Evolutionary conservation across 1,140 invertebrate genomes (phyloP).

Genomic region (Drosophila ercepeae): DNA sequence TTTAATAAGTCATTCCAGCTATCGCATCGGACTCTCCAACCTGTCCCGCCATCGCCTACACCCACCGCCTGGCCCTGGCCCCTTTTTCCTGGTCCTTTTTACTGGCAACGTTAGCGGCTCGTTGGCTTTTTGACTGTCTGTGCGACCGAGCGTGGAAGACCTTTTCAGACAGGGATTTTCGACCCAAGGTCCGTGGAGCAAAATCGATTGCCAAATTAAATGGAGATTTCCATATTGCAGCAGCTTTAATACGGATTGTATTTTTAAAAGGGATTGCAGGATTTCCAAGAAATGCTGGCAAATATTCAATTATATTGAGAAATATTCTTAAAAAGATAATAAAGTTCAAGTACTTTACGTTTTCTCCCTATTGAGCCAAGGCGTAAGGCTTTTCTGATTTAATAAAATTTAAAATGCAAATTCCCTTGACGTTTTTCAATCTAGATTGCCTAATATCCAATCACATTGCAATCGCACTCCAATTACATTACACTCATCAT

Average conservation of each 20-base stretch:
- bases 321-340: no score
- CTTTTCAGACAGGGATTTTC: slow-evolving; percentile 12
- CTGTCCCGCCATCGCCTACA: slow-evolving; percentile 7
- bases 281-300: no score
- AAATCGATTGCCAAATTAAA: slow-evolving; percentile 56
- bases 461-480: slow-evolving; percentile 11
- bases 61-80: background rate
- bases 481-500: slow-evolving; percentile 48
- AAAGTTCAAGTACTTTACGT: no score
- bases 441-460: background rate
- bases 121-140: slow-evolving; percentile 51
- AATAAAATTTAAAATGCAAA: slow-evolving; percentile 9
- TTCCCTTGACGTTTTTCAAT: background rate
- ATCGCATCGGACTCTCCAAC: slow-evolving; percentile 28
- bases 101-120: slow-evolving; percentile 39
- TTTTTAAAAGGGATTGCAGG: no score
- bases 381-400: background rate
- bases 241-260: no score
- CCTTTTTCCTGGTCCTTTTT: slow-evolving; percentile 15
- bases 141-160: slow-evolving; percentile 29
- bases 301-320: no score
- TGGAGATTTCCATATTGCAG: slow-evolving; percentile 23
- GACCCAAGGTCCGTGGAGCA: background rate
- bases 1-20: slow-evolving; percentile 75
- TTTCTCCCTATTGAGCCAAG: no score